Evolutionary conservation across 1,140 invertebrate species (phyloP), one percentile per base, ranked within the genome.

Genomic region (Matsumurasca onukii): DNA sequence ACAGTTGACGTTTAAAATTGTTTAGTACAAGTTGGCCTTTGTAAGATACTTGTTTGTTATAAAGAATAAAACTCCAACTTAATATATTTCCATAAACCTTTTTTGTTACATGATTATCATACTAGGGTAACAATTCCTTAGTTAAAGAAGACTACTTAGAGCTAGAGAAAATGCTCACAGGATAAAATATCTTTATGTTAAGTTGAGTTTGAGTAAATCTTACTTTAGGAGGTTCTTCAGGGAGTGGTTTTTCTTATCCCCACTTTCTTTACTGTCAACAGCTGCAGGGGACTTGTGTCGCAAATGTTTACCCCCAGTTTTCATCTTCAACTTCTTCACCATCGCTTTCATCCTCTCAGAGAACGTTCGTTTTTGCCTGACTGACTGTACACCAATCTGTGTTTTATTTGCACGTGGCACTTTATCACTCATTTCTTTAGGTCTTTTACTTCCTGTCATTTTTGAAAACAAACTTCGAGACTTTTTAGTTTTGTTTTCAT

Each of bases 311-410:
- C 29, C 29, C 1, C 15, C 34, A 17, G 34, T 29, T 59, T 68
- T 68, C 31, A 73, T 61, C 70, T 74, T 74, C 13, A 75, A 70
- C 17, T 61, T 70, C 48, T 74, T 69, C 24, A 71, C 73, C 17
- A 75, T 63, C 5, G 68, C 70, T 70, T 74, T 75, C 30, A 73
- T 61, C 31, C 66, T 70, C 15, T 75, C 74, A 45, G 70, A 74
- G 12, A 75, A 66, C 1, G 69, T 52, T 66, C 73, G 66, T 63
- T 73, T 75, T 48, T 73, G 70, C 48, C 73, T 59, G 24, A 68
- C 69, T 22, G 48, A 49, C 15, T 70, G 39, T 12, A 72, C 25
- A 5, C 70, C 69, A 15, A 69, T 39, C 30, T 25, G 20, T n/a
- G n/a, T n/a, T 52, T 66, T 66, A 30, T 30, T 52, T 51, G 49